Base-by-base conservation (phyloP, 2,888 invertebrate genomes). In the Ormyrus nitidulus region DNA sequence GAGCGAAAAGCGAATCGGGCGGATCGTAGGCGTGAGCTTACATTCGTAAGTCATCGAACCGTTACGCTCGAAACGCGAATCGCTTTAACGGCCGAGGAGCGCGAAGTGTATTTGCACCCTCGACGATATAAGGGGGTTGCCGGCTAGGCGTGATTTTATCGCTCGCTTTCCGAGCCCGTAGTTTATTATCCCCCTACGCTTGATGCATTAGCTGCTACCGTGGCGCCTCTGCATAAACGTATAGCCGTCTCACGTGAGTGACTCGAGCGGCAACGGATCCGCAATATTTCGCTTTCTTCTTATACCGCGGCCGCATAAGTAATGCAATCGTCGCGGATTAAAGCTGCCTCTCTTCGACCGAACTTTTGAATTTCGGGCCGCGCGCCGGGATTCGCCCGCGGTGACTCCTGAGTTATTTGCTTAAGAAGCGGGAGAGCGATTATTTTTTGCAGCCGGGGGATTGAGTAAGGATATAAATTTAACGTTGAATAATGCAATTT, bases 1-100 rank as follows among this genome's bases (percentile, higher is more conserved):
- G 34, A 34, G 34, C 34, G 34, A 34, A 34, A 34, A 34, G 34
- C 34, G 34, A 34, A 3, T 34, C 34, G 34, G 34, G 3, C 4
- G 34, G 34, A 34, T 59, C 44, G 34, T 4, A 61, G 10, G 61
- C 61, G 2, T 5, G 56, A 44, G 48, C 13, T 8, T 11, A 6
- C 19, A 48, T 58, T 59, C 58, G 58, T 58, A 70, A 70, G 58
- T 70, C 70, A 70, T 70, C 70, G 70, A 70, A 70, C 70, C 49
- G 19, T 48, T 54, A 64, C 53, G 34, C 44, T 6, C 58, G 48
- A 13, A 70, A 68, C 44, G 71, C 71, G 71, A 61, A 34, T 19
- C 61, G 51, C 10, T 13, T 71, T 51, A 46, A 10, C 34, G 34
- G 44, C 53, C 44, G 49, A 46, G 7, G 68, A 44, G 54, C 11